Conservation (phyloP, 2,888 invertebrate genomes). For the Lasioglossum lativentre region DNA sequence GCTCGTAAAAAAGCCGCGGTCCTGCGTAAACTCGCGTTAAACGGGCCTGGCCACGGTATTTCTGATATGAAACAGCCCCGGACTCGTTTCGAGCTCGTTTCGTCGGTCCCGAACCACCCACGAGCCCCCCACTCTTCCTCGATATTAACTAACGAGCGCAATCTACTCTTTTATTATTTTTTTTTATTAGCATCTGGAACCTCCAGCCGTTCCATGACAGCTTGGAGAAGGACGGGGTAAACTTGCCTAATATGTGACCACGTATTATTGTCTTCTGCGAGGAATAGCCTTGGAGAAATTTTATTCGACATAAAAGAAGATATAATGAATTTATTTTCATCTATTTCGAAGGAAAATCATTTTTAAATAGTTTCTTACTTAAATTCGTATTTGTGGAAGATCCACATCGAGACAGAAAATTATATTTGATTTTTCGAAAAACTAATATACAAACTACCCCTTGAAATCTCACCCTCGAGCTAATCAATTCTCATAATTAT, state of each 20-base stretch:
- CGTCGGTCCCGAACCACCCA: background rate
- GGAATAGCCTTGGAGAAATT: background rate
- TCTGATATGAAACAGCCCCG: slow-evolving; percentile 36
- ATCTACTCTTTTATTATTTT: slow-evolving; percentile 28
- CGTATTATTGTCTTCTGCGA: background rate
- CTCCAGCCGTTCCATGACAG: background rate
- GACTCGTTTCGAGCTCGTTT: slow-evolving; percentile 31
- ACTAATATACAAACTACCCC: background rate
- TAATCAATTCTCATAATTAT: background rate
- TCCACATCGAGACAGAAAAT: too few relatives aligned
- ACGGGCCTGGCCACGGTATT: slow-evolving; percentile 54
- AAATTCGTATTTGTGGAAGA: too few relatives aligned
- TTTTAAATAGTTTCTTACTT: too few relatives aligned
- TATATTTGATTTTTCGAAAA: background rate
- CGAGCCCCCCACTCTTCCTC: background rate
- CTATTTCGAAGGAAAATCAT: too few relatives aligned
- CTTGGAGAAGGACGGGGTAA: background rate
- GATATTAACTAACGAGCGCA: slow-evolving; percentile 46
- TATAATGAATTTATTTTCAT: background rate
- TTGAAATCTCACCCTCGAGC: background rate
- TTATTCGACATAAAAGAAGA: background rate
- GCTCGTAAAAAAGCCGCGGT: slow-evolving; percentile 78
- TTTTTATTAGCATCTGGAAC: slow-evolving; percentile 11
- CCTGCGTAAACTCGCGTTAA: slow-evolving; percentile 78
- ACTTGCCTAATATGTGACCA: background rate